phyloP scores from a whole-genome alignment of 2,888 invertebrate genomes.

The Phyllotreta cruciferae region DNA sequence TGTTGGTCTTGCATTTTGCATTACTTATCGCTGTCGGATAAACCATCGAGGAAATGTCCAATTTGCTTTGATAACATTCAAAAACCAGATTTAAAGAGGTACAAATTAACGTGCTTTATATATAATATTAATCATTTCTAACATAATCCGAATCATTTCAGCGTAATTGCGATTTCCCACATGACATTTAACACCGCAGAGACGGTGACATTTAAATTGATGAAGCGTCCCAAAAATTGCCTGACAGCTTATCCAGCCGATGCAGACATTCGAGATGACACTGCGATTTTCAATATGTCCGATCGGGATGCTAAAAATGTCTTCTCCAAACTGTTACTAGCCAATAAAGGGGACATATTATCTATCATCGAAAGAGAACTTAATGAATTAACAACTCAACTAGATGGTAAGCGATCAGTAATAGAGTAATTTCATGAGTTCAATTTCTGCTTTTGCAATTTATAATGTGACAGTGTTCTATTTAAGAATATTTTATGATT shows the following conservation, averaged over 20 bases:
- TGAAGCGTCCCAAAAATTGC: slow-evolving; percentile 69
- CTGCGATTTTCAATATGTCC: slow-evolving; percentile 60
- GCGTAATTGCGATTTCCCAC: slow-evolving; percentile 68
- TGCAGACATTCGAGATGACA: slow-evolving; percentile 50
- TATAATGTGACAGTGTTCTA: no score
- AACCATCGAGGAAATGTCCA: slow-evolving; percentile 85
- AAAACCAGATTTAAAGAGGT: slow-evolving; percentile 85
- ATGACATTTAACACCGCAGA: slow-evolving; percentile 68
- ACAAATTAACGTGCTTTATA: slow-evolving; percentile 28
- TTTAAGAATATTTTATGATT: slow-evolving; percentile 19
- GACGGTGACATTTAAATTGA: slow-evolving; percentile 78
- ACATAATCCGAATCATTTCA: slow-evolving; percentile 51
- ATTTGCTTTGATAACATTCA: slow-evolving; percentile 88
- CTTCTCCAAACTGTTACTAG: slow-evolving; percentile 81
- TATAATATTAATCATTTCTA: neutral
- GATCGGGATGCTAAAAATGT: slow-evolving; percentile 64
- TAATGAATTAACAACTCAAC: slow-evolving; percentile 68
- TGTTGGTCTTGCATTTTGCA: slow-evolving; percentile 97
- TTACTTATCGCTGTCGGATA: slow-evolving; percentile 86
- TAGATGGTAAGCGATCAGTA: slow-evolving; percentile 49
- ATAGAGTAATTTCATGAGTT: slow-evolving; percentile 9
- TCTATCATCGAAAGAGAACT: slow-evolving; percentile 79
- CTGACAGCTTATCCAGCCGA: slow-evolving; percentile 65
- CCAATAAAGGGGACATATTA: slow-evolving; percentile 72
- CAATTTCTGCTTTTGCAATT: no score